Base-by-base conservation (phyloP, 2,888 invertebrate genomes). In the Ashinkailepas kermadecensis region DNA sequence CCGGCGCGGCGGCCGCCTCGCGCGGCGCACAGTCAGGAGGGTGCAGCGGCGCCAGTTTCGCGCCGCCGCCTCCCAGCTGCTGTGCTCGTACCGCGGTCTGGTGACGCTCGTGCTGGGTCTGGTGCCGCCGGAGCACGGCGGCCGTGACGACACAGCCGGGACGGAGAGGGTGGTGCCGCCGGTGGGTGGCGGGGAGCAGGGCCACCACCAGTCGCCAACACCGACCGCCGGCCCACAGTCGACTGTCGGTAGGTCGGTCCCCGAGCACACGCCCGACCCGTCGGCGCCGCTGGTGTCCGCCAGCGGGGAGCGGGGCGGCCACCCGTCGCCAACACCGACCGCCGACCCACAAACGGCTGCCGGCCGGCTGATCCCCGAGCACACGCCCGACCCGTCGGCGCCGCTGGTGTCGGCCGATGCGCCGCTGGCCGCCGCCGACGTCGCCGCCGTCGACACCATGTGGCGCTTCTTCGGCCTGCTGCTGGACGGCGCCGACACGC, bases 391-490 rank as follows among this genome's bases (percentile, higher is more conserved):
- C 21, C 64, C 74, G 56, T 21, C 15, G 4, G 78, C 18, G 10
- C 0, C 81, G 12, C 39, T 57, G n/a, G 12, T n/a, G 15, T 13
- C 18, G 6, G 21, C 78, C 54, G 54, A 54, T 15, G 54, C 74
- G 18, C 74, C 74, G 15, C 74, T 25, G 74, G 74, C 15, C 18
- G 18, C 74, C 8, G 39, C 54, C 54, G 74, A 74, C 74, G 21
- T 54, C 7, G 74, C 39, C 18, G 74, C 74, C 54, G 74, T 54
- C 15, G 25, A 91, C 0, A 92, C 91, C 56, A 91, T 90, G 81
- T 90, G 90, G 86, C 94, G 95, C 85, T 93, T 90, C 93, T 78
- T 78, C 57, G 23, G 23, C 57, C 58, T 58, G 11, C 57, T 78
- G 57, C n/a, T 78, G 57, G 78, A 78, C 12, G 58, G 78, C 23